Conservation (phyloP, 2,888 invertebrate genomes). For the Arrhopalites spinosus region DNA sequence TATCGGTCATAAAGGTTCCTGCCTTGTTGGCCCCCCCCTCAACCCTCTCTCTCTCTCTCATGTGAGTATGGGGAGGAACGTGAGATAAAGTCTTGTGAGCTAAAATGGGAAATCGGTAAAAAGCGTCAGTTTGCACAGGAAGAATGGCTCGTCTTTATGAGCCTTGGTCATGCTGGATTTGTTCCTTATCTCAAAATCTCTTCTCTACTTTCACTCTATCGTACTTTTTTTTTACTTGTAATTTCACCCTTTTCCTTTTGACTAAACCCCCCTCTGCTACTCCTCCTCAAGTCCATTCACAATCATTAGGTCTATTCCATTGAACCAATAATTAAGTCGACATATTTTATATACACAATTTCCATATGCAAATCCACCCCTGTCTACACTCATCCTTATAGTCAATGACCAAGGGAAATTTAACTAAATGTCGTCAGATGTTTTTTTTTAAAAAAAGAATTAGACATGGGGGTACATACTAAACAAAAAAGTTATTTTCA, state of each 20-base stretch:
- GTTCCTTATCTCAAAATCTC: constrained; percentile 14
- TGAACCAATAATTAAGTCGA: constrained; percentile 23
- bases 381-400: neutral
- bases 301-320: constrained; percentile 16
- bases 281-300: constrained; percentile 20
- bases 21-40: constrained; percentile 10
- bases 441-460: too few relatives aligned
- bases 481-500: too few relatives aligned
- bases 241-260: constrained; percentile 2
- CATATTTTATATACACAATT: neutral
- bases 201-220: constrained; percentile 5
- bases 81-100: constrained; percentile 6
- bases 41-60: neutral
- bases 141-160: constrained; percentile 33
- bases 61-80: neutral
- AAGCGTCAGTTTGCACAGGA: constrained; percentile 33
- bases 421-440: too few relatives aligned
- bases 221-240: neutral
- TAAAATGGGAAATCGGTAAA: constrained; percentile 25
- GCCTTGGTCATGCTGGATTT: constrained; percentile 31
- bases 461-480: too few relatives aligned
- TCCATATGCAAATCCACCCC: neutral
- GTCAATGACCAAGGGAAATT: neutral
- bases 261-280: neutral
- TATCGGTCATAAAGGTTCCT: constrained; percentile 41